Evolutionary conservation across 2,888 invertebrate genomes (phyloP).

Genomic region (Formica aserva): DNA sequence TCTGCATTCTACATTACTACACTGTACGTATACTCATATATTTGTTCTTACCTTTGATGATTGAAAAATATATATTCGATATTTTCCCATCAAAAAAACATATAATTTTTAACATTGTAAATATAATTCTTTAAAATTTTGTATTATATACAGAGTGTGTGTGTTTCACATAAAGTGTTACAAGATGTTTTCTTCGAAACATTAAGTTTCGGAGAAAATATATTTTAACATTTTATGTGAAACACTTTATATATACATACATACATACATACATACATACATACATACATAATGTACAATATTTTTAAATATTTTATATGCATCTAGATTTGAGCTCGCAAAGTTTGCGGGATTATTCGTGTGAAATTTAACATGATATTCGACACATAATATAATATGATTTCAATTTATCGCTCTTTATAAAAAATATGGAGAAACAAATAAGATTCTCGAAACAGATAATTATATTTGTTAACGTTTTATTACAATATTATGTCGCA

Average conservation of each 20-base stretch:
- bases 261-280: neutral
- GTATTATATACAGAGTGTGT: neutral
- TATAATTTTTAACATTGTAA: conserved; percentile 17
- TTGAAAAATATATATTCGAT: neutral
- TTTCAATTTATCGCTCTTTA: neutral
- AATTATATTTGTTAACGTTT: conserved; percentile 9
- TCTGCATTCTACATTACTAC: conserved; percentile 24
- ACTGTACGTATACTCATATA: neutral
- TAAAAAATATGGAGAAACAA: conserved; percentile 14
- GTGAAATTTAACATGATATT: conserved; percentile 21
- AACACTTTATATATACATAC: neutral
- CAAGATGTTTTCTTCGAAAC: neutral
- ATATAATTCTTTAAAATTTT: neutral
- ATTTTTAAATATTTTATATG: neutral
- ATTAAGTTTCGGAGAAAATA: no score
- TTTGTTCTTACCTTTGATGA: conserved; percentile 11
- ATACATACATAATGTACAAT: neutral
- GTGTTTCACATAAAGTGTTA: no score
- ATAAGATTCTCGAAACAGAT: conserved; percentile 1
- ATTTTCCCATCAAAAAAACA: neutral
- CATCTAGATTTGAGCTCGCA: conserved; percentile 8
- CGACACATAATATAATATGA: neutral
- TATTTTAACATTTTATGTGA: neutral
- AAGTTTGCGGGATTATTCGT: conserved; percentile 18
- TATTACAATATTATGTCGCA: neutral